phyloP scores from a whole-genome alignment of 2,113 vertebrate genomes.

The Aspiorhynchus laticeps region DNA sequence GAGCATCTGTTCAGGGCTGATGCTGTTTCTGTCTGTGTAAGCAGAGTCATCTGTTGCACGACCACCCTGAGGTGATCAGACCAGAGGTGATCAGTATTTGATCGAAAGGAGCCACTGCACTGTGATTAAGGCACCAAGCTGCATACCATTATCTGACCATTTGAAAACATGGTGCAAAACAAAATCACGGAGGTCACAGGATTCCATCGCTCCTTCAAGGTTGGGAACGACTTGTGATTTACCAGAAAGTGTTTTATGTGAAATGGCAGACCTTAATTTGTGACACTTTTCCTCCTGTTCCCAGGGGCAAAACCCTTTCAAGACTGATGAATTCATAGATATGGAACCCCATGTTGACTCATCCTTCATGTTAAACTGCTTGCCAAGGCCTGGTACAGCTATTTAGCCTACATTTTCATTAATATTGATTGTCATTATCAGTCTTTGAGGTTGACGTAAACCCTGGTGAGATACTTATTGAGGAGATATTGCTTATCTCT shows the following conservation, averaged over 20 bases:
- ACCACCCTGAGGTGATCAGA: constrained; percentile 34
- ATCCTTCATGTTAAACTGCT: constrained; percentile 85
- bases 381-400: constrained; percentile 85
- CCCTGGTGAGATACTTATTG: neutral
- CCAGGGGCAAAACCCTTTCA: constrained; percentile 92
- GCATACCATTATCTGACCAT: constrained; percentile 53
- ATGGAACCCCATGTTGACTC: constrained; percentile 81
- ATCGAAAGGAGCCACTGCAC: neutral
- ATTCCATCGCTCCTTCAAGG: constrained; percentile 91
- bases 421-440: neutral
- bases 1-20: neutral
- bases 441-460: neutral
- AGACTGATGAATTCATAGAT: constrained; percentile 83
- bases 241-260: neutral
- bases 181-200: constrained; percentile 85
- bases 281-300: neutral
- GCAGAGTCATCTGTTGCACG: constrained; percentile 31
- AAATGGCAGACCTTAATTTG: neutral
- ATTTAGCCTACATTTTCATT: neutral
- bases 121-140: constrained; percentile 50
- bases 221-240: constrained; percentile 55
- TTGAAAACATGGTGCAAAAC: constrained; percentile 86
- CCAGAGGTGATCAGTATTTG: constrained; percentile 16
- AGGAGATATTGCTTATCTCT: neutral
- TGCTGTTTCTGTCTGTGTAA: constrained; percentile 7